phyloP scores from a whole-genome alignment of 2,113 vertebrate genomes.

The Nanger granti region DNA sequence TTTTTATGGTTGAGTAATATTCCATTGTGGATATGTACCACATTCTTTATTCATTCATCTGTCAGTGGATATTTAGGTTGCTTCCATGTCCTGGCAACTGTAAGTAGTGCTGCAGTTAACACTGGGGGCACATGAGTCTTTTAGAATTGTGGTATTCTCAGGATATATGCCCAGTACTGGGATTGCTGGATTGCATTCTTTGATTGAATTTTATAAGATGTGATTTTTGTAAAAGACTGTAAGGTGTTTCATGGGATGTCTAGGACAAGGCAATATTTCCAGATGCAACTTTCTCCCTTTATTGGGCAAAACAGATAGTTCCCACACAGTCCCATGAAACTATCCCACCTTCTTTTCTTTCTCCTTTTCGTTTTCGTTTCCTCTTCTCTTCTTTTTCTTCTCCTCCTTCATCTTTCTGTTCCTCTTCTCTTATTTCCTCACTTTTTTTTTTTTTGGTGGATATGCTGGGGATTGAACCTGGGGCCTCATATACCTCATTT shows the following conservation, averaged over 20 bases:
- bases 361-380: background rate
- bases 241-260: background rate
- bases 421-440: background rate
- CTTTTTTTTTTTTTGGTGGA: background rate
- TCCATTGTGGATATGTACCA: background rate
- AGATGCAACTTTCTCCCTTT: background rate
- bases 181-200: background rate
- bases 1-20: background rate
- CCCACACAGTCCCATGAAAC: too few species aligned
- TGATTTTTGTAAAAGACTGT: background rate
- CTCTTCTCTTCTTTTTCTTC: background rate
- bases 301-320: background rate
- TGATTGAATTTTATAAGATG: background rate
- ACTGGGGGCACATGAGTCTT: background rate
- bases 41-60: background rate
- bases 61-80: background rate
- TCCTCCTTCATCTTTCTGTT: background rate
- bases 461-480: background rate
- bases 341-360: background rate
- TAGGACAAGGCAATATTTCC: background rate
- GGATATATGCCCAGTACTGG: background rate
- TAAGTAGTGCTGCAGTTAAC: background rate
- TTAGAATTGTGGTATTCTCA: background rate
- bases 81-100: background rate
- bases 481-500: background rate